A percentile compares a stretch with the other conserved stretches of the same genome.
These are phyloP conservation scores for Cheracebus regulus DNA, from an alignment of 2,797 vertebrate species.

Conservation along the genomic window DNA sequence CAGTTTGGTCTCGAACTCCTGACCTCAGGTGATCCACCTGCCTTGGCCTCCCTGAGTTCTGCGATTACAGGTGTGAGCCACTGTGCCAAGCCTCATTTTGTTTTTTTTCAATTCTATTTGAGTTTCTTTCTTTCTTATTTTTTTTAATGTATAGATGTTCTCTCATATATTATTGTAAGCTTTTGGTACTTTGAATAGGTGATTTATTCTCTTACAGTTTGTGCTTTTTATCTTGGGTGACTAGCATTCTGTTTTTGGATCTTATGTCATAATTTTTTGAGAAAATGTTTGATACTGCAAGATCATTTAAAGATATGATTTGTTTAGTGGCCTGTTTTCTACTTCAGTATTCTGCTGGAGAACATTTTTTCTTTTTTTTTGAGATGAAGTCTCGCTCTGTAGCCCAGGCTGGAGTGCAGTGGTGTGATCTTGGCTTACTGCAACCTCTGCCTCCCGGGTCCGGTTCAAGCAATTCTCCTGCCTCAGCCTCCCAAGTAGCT, in stretches of 20 bases:
- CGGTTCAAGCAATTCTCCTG: no score
- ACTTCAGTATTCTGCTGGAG: conserved; percentile 8
- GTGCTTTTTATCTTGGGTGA: background rate
- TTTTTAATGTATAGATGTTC: background rate
- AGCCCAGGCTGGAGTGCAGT: no score
- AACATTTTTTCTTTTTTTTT: background rate
- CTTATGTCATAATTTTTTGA: background rate
- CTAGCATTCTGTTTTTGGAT: conserved; percentile 21
- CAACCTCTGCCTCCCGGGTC: no score
- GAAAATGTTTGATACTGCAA: conserved; percentile 31
- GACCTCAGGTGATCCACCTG: background rate
- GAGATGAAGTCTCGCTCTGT: no score
- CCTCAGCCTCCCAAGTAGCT: no score
- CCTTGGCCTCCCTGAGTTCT: background rate
- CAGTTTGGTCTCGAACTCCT: background rate
- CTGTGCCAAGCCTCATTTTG: background rate
- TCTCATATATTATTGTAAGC: background rate
- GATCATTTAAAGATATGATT: conserved; percentile 1
- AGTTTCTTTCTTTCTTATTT: background rate
- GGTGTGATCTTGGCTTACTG: no score
- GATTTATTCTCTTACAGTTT: background rate
- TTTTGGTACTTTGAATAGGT: conserved; percentile 6
- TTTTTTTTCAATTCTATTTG: background rate
- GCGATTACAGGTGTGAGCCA: background rate
- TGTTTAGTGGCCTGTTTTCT: conserved; percentile 31